phyloP scores from a whole-genome alignment of 2,113 vertebrate species.

The Arizona elegans region DNA sequence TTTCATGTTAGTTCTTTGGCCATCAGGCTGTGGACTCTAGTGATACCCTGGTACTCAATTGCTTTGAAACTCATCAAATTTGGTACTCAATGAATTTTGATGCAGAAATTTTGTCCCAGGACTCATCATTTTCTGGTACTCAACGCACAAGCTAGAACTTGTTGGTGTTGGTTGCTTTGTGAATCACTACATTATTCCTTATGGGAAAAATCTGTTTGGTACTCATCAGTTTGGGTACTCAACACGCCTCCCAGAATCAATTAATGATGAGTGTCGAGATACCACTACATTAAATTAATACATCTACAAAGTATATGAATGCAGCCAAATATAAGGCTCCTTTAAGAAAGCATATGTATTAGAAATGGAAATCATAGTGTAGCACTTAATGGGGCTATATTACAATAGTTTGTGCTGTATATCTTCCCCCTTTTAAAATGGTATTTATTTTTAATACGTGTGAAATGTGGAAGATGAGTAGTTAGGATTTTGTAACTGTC shows the following conservation, averaged over 20 bases:
- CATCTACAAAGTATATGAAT: background rate
- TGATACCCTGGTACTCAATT: background rate
- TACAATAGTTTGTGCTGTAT: background rate
- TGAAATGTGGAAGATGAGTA: background rate
- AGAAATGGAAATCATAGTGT: background rate
- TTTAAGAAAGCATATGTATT: background rate
- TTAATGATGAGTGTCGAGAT: background rate
- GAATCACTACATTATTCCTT: background rate
- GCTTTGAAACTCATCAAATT: background rate
- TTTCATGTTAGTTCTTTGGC: background rate
- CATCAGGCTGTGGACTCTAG: background rate
- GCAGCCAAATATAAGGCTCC: background rate
- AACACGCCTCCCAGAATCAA: background rate
- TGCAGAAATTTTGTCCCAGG: background rate
- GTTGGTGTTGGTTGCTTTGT: background rate
- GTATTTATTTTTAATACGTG: background rate
- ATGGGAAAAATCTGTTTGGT: background rate
- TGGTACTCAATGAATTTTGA: background rate
- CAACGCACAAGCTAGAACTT: background rate
- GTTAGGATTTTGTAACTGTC: background rate
- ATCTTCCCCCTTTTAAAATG: background rate
- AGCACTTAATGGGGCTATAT: background rate
- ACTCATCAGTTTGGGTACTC: background rate
- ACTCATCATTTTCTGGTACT: background rate
- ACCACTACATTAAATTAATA: background rate